Evolutionary conservation across 1,140 invertebrate genomes (phyloP), one percentile per base, ranked within the genome.

Genomic region (Drosophila gunungcola): DNA sequence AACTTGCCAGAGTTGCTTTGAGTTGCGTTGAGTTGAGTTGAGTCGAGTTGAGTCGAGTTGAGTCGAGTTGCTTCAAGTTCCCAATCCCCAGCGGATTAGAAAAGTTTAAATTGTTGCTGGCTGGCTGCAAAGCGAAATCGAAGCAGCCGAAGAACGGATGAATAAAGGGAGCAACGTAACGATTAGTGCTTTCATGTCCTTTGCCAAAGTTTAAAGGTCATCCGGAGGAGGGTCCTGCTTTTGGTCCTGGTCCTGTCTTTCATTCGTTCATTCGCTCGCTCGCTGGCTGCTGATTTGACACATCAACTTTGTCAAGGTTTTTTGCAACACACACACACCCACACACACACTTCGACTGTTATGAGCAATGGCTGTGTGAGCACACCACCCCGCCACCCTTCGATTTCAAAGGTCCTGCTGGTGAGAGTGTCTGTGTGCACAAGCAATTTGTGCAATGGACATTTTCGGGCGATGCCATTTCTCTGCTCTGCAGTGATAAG

Each of bases 131-230:
- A 69, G 84, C 68, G 69, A 88, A 89, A 90, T 89, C 84, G 83
- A 88, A 88, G 83, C 79, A 82, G 76, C 68, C 77, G 73, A 51
- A 54, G 76, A 79, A 78, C 53, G 57, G 48, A 78, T 73, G 77
- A 80, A 90, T 85, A 72, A 86, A 90, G 81, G 78, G 89, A 81
- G 89, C 83, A 91, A 91, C 78, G 89, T 89, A 89, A 91, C 89
- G 89, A 91, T 91, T 91, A 91, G 89, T 91, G 78, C 89, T 84
- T 91, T 91, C 89, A 91, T 91, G 89, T 91, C 89, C 89, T 91
- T 89, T 89, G 73, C 57, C 84, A 89, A 85, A 91, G 89, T 91
- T 91, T 91, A 91, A 91, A 91, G 89, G 89, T 91, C 89, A 91
- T 79, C 73, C 73, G 69, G 67, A 73, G 48, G 72, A 69, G 43